phyloP scores from a whole-genome alignment of 2,888 invertebrate genomes.

The Latrodectus hesperus region DNA sequence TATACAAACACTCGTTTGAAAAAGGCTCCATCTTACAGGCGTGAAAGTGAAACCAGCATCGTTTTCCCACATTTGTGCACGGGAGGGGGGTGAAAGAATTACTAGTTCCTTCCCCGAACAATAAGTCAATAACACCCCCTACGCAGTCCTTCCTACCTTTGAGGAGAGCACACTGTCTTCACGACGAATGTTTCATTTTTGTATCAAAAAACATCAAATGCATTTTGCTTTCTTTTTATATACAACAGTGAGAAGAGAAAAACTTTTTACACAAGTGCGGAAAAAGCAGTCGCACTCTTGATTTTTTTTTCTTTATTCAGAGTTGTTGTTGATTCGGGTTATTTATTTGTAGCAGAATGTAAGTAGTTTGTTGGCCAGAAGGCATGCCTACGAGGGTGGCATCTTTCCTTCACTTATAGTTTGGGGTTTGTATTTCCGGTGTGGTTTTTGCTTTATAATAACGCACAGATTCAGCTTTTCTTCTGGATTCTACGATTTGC shows the following conservation, averaged over 20 bases:
- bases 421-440: constrained; percentile 45
- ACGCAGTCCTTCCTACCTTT: not conserved
- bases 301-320: no score
- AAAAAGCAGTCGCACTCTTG: no score
- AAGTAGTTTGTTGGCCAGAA: not conserved
- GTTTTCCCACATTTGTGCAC: constrained; percentile 62
- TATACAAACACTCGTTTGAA: not conserved
- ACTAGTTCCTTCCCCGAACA: not conserved
- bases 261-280: no score
- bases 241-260: no score
- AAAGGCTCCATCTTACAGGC: not conserved
- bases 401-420: not conserved
- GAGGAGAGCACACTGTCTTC: not conserved
- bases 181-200: not conserved
- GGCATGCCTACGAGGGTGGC: constrained; percentile 1
- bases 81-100: constrained; percentile 8
- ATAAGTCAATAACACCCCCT: not conserved
- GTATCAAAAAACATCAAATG: not conserved
- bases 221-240: not conserved
- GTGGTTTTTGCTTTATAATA: not conserved
- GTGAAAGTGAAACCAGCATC: constrained; percentile 65
- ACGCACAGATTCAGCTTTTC: not conserved
- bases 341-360: constrained; percentile 1
- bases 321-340: not conserved
- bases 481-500: not conserved